These are phyloP conservation scores for Champsocephalus gunnari DNA, from an alignment of 2,797 vertebrate genomes.

Conservation along the genomic window DNA sequence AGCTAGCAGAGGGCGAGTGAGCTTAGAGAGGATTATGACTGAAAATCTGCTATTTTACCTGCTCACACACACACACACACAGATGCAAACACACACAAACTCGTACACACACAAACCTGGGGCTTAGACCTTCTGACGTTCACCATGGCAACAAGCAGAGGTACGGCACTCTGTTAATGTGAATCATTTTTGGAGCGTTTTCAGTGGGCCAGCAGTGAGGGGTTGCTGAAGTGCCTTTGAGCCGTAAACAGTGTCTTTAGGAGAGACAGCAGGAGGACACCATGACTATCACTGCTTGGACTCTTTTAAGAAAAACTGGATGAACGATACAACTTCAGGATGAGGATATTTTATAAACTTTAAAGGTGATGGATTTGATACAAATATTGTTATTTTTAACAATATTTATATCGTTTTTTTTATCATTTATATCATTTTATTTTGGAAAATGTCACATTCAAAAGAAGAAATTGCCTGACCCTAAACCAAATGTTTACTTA, in stretches of 20 bases:
- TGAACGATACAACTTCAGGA: too few species aligned
- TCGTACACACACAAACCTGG: conserved; percentile 33
- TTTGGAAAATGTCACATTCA: too few species aligned
- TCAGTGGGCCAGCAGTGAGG: conserved; percentile 7
- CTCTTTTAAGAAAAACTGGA: too few species aligned
- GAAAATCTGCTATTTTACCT: conserved; percentile 18
- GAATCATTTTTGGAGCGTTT: conserved; percentile 23
- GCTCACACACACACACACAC: not conserved
- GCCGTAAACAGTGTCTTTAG: not conserved
- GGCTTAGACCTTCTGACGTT: conserved; percentile 50
- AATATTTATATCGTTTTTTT: too few species aligned
- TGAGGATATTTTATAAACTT: too few species aligned
- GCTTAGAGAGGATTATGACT: conserved; percentile 5
- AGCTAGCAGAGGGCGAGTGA: not conserved
- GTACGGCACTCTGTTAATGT: conserved; percentile 35
- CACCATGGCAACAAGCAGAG: conserved; percentile 70
- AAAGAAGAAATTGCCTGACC: too few species aligned
- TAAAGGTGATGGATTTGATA: too few species aligned
- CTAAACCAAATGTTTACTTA: too few species aligned
- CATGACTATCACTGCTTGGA: too few species aligned
- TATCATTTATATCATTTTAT: too few species aligned
- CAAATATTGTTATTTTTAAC: too few species aligned
- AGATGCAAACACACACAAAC: not conserved
- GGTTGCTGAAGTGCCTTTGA: not conserved
- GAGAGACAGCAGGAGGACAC: too few species aligned